phyloP scores from a whole-genome alignment of 35 echinoderm and acorn worm species.

The Amphiura filiformis region DNA sequence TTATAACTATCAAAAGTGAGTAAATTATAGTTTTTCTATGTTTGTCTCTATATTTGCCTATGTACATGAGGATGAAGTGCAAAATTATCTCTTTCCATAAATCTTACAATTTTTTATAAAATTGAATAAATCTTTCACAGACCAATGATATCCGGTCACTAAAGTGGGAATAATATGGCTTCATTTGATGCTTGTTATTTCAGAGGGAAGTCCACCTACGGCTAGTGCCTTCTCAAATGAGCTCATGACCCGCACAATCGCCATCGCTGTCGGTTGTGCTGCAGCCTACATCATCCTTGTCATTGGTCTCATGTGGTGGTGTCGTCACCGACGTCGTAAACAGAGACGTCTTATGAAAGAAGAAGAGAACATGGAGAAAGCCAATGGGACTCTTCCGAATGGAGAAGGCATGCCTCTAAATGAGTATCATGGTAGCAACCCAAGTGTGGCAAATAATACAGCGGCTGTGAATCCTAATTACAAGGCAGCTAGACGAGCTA shows the following conservation, averaged over 20 bases:
- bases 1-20: conserved; percentile 66
- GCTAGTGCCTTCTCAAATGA: conserved; percentile 12
- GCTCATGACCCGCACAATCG: conserved; percentile 71
- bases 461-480: not conserved
- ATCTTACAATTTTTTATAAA: no score
- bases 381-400: not conserved
- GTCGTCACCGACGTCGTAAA: conserved; percentile 68
- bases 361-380: conserved; percentile 38
- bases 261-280: conserved; percentile 88
- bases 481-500: conserved; percentile 46
- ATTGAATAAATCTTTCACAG: no score
- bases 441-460: not conserved
- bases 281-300: conserved; percentile 86
- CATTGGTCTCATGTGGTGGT: conserved; percentile 87
- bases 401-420: not conserved
- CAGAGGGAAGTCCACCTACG: conserved; percentile 53
- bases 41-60: no score
- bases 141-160: no score
- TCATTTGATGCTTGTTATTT: no score
- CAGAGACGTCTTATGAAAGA: conserved; percentile 45
- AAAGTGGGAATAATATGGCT: no score
- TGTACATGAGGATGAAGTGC: no score
- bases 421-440: conserved; percentile 10
- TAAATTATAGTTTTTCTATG: no score
- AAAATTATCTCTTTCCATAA: no score